Evolutionary conservation across 2,888 invertebrate species (phyloP).

Genomic region (Zaprionus obscuricornis): DNA sequence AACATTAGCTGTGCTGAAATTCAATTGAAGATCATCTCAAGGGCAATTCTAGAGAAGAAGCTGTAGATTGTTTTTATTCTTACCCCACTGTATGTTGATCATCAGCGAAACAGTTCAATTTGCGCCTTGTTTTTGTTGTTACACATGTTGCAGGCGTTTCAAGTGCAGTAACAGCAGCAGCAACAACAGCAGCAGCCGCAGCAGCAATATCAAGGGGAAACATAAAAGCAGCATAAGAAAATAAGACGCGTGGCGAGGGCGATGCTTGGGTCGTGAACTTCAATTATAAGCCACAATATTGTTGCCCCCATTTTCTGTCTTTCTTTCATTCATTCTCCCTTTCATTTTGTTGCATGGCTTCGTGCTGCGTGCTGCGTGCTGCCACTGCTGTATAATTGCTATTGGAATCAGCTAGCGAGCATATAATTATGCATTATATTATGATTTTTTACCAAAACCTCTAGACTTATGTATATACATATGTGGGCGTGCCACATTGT

Average conservation of each 20-base stretch:
- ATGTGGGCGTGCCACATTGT: not conserved
- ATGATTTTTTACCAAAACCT: conserved; percentile 5
- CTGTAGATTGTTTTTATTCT: not conserved
- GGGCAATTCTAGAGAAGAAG: conserved; percentile 42
- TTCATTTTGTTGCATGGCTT: too few relatives aligned
- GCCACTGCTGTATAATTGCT: conserved; percentile 48
- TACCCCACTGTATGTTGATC: conserved; percentile 19
- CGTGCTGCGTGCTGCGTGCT: conserved; percentile 10
- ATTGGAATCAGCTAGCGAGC: conserved; percentile 60
- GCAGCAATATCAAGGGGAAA: conserved; percentile 15
- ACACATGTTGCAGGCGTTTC: conserved; percentile 39
- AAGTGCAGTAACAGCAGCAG: conserved; percentile 31
- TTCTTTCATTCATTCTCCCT: too few relatives aligned
- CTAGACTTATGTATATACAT: too few relatives aligned
- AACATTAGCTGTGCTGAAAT: conserved; percentile 13
- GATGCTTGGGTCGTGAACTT: conserved; percentile 68
- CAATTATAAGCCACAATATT: conserved; percentile 55
- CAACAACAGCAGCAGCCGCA: conserved; percentile 12
- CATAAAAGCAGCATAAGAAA: conserved; percentile 19
- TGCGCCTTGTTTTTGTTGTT: conserved; percentile 21
- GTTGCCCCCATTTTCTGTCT: too few relatives aligned
- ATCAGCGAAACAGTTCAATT: conserved; percentile 56
- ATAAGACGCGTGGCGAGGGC: conserved; percentile 51
- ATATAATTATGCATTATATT: conserved; percentile 52
- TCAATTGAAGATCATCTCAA: conserved; percentile 47